Base-by-base conservation (phyloP, 1,140 invertebrate species). In the Mercenaria mercenaria region DNA sequence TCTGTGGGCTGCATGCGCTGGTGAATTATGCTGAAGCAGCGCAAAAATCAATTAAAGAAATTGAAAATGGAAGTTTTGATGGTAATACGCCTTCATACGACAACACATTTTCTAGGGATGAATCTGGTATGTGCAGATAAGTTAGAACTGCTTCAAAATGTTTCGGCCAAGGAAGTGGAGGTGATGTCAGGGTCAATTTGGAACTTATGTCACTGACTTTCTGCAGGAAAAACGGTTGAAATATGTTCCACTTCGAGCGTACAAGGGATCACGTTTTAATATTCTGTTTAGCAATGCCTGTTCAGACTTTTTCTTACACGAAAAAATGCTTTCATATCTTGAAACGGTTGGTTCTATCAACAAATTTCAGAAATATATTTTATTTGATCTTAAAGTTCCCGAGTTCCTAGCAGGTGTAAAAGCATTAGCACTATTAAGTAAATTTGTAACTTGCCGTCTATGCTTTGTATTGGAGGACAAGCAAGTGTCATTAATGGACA, bases 401-500 rank as follows among this genome's bases (percentile, higher is more conserved):
- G 84, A 87, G 37, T 61, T 72, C 64, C 11, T 76, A 29, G 83
- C 83, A 6, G 67, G 83, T 32, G 39, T 76, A 18, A 84, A 84
- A 43, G 80, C 82, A 13, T 61, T 84, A 39, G 61, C 56, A 26
- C 32, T 84, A 0, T 72, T 84, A 47, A 69, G 61, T 72, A 72
- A 43, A 15, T 69, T 47, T 43, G 32, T 84, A 26, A 72, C 37
- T 26, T 69, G 8, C 43, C 82, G 61, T 13, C 29, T 84, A 20
- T 84, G 82, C 61, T 50, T 6, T 29, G 43, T 84, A n/a, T 64
- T 50, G 23, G 83, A 85, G 37, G 83, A 85, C 43, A 85, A 50
- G 76, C 77, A 64, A 43, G 43, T 90, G 29, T 67, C 74, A 47
- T 74, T 90, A 23, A 20, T 82, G n/a, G 84, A 81, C 10, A 90